These are phyloP conservation scores for Drymodes brunneopygia DNA, from an alignment of 2,113 vertebrate genomes.

Conservation along the genomic window DNA sequence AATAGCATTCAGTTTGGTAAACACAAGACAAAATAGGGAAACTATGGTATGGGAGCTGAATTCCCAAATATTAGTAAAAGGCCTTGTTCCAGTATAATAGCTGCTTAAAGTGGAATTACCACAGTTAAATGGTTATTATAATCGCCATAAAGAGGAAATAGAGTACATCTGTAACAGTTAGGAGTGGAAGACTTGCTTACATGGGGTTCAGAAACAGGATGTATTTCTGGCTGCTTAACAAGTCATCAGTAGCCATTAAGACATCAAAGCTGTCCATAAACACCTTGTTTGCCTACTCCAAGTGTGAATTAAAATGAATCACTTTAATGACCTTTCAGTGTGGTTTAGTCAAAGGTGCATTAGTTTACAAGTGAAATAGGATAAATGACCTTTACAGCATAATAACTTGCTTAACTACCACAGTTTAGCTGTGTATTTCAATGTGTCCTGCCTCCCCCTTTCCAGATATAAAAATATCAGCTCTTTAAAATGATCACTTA, in stretches of 20 bases:
- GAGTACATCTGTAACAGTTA: not conserved
- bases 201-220: not conserved
- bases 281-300: not conserved
- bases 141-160: not conserved
- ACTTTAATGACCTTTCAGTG: not conserved
- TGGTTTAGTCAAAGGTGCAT: not conserved
- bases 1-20: not conserved
- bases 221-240: not conserved
- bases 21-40: not conserved
- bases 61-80: not conserved
- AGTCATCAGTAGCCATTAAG: not conserved
- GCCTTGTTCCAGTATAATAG: not conserved
- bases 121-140: not conserved
- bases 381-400: not conserved
- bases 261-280: not conserved
- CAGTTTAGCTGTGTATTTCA: not conserved
- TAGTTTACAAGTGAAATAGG: not conserved
- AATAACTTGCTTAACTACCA: not conserved
- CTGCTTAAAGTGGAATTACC: not conserved
- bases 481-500: not conserved
- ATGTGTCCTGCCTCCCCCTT: accelerated
- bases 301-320: not conserved
- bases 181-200: not conserved
- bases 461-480: not conserved
- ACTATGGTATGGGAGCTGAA: not conserved